Evolutionary conservation across 2,888 invertebrate genomes (phyloP).

Genomic region (Noctua janthe): DNA sequence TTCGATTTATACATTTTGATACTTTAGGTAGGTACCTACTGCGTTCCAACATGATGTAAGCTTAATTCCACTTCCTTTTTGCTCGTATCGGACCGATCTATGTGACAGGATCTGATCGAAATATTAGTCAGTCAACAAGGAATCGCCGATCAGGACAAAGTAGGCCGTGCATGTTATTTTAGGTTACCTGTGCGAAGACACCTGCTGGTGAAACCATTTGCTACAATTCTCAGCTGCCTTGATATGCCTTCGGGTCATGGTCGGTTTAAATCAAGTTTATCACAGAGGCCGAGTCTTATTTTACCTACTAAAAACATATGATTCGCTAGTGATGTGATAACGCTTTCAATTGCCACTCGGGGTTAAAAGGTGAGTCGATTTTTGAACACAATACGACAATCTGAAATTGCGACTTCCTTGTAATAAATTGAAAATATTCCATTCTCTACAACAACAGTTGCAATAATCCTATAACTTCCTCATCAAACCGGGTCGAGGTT

Average conservation of each 20-base stretch:
- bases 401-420: background rate
- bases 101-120: background rate
- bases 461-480: conserved; percentile 34
- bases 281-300: background rate
- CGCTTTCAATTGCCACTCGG: background rate
- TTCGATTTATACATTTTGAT: background rate
- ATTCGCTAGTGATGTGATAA: background rate
- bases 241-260: background rate
- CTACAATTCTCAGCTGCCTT: background rate
- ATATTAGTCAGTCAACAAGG: background rate
- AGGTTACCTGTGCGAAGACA: background rate
- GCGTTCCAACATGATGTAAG: background rate
- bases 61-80: background rate
- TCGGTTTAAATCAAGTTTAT: background rate
- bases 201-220: background rate
- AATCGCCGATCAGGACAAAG: background rate
- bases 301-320: background rate
- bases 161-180: background rate
- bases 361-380: background rate
- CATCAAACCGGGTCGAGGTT: conserved; percentile 24
- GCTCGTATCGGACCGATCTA: background rate
- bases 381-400: background rate
- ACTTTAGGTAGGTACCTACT: background rate
- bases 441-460: background rate
- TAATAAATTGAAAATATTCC: conserved; percentile 1